Evolutionary conservation across 2,113 vertebrate species (phyloP).

Genomic region (Odontesthes bonariensis): DNA sequence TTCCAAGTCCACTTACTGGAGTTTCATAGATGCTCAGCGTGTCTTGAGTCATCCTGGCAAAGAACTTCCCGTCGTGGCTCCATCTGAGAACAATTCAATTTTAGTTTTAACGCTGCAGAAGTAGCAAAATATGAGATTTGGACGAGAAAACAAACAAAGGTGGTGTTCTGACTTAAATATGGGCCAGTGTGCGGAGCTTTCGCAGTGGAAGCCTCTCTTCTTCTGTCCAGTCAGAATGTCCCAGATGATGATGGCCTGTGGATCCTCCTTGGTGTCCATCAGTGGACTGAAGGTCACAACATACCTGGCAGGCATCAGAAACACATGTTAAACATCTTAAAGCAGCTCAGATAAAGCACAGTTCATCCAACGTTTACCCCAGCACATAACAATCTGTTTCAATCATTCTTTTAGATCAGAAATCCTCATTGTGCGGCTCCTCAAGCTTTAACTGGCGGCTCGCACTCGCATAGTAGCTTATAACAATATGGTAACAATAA

Average conservation of each 20-base stretch:
- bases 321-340: constrained; percentile 20
- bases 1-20: constrained; percentile 85
- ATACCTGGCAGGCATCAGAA: constrained; percentile 82
- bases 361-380: no score
- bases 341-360: background rate
- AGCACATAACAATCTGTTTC: no score
- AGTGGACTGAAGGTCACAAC: constrained; percentile 97
- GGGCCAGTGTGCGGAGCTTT: constrained; percentile 98
- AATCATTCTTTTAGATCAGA: no score
- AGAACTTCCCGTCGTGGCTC: constrained; percentile 99
- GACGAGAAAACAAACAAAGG: background rate
- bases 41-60: constrained; percentile 96
- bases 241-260: constrained; percentile 99
- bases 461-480: no score
- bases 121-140: background rate
- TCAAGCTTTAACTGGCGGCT: no score
- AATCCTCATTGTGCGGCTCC: no score
- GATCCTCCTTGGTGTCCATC: constrained; percentile 97
- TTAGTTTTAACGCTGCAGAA: background rate
- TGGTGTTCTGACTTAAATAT: constrained; percentile 93
- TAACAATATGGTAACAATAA: no score
- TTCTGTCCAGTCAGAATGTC: constrained; percentile 97
- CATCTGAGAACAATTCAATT: constrained; percentile 82
- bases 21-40: constrained; percentile 98
- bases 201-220: constrained; percentile 98